Evolutionary conservation across 2,888 invertebrate genomes (phyloP).

Genomic region (Zhengitettix transpicula): DNA sequence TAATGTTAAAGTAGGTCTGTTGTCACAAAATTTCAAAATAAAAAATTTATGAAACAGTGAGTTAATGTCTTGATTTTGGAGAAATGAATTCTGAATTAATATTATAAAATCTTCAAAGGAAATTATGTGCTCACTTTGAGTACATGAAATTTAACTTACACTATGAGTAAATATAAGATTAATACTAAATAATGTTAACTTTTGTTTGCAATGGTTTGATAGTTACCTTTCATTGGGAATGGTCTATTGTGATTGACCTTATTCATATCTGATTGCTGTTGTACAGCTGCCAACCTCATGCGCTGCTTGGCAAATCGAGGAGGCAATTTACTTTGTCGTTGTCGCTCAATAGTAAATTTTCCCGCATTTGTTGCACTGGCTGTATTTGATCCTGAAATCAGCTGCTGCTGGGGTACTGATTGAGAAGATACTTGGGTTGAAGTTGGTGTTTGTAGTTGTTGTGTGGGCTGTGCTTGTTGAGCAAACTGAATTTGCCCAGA

Average conservation of each 20-base stretch:
- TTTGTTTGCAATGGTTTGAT: neutral
- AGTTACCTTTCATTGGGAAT: conserved; percentile 18
- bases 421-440: neutral
- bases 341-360: conserved; percentile 16
- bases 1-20: no score
- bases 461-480: neutral
- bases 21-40: no score
- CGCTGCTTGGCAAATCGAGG: conserved; percentile 65
- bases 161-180: neutral
- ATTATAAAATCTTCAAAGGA: no score
- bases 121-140: no score
- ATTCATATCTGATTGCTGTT: conserved; percentile 17
- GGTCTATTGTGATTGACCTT: conserved; percentile 17
- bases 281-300: conserved; percentile 25
- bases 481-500: neutral
- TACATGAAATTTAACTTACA: neutral
- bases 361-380: conserved; percentile 1
- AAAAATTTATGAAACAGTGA: no score
- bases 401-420: conserved; percentile 26
- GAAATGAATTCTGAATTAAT: no score
- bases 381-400: neutral
- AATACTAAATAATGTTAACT: neutral
- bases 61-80: no score
- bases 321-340: conserved; percentile 46
- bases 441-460: neutral